These are phyloP conservation scores for Rhizoglyphus robini DNA, from an alignment of 1,140 invertebrate genomes.

Conservation along the genomic window DNA sequence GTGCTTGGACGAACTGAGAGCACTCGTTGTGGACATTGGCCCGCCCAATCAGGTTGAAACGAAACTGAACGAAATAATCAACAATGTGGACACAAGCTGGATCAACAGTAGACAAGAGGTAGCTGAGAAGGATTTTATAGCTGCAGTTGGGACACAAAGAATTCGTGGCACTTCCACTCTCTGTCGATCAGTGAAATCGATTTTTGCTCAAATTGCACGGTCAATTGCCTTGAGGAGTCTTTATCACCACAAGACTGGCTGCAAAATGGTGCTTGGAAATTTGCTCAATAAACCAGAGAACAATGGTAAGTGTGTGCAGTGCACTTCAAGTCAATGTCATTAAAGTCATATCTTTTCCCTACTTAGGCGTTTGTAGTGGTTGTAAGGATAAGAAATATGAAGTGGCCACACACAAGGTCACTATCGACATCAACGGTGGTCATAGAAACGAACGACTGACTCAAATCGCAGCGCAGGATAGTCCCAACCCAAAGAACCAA, in stretches of 20 bases:
- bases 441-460: neutral
- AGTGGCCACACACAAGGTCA: neutral
- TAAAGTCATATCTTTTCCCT: neutral
- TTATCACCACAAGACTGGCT: constrained; percentile 1
- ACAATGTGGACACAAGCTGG: neutral
- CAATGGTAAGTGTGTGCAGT: neutral
- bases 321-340: neutral
- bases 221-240: constrained; percentile 30
- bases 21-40: neutral
- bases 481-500: neutral
- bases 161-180: constrained; percentile 44
- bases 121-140: constrained; percentile 38
- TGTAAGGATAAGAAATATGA: neutral
- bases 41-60: neutral
- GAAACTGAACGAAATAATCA: neutral
- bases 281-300: neutral
- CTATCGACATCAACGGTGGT: neutral
- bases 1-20: neutral
- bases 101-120: constrained; percentile 24
- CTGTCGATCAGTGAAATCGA: no score
- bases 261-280: neutral
- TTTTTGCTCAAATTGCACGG: no score
- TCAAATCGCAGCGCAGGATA: neutral
- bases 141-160: constrained; percentile 40
- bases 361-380: neutral